These are phyloP conservation scores for Vulpes vulpes DNA, from an alignment of 2,113 vertebrate species.

Conservation along the genomic window DNA sequence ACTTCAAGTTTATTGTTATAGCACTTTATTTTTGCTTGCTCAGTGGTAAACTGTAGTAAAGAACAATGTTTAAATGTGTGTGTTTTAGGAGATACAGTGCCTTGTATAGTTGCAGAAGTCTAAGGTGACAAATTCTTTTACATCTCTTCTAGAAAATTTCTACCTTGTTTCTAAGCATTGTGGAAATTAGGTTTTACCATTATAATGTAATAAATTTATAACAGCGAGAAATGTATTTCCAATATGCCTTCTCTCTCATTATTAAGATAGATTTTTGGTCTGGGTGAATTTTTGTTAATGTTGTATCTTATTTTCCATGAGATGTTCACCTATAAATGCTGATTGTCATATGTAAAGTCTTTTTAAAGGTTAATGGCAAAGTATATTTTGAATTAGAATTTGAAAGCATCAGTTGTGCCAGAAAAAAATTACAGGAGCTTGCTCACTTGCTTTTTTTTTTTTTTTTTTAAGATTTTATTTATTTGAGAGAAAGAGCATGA, in stretches of 20 bases:
- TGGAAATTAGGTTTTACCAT: constrained; percentile 24
- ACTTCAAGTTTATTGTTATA: constrained; percentile 3
- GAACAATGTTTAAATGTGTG: constrained; percentile 31
- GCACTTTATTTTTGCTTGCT: constrained; percentile 45
- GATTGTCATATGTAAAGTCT: background rate
- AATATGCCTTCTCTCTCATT: constrained; percentile 2
- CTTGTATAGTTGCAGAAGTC: background rate
- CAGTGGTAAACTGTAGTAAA: background rate
- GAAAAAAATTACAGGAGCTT: background rate
- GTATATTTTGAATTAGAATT: constrained; percentile 6
- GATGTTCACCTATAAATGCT: background rate
- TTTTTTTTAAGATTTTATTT: no score
- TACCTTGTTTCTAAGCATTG: constrained; percentile 28
- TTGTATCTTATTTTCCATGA: background rate
- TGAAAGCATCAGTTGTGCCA: background rate
- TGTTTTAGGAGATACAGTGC: background rate
- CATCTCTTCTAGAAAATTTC: constrained; percentile 40
- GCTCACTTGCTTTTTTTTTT: no score
- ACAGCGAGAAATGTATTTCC: constrained; percentile 42
- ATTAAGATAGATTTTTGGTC: constrained; percentile 35
- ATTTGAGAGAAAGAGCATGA: no score
- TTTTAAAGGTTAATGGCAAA: background rate
- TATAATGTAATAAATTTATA: background rate
- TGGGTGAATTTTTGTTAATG: constrained; percentile 29
- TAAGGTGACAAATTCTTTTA: constrained; percentile 6